Evolutionary conservation across 2,888 invertebrate genomes (phyloP).

Genomic region (Acanthosepion lycidas): DNA sequence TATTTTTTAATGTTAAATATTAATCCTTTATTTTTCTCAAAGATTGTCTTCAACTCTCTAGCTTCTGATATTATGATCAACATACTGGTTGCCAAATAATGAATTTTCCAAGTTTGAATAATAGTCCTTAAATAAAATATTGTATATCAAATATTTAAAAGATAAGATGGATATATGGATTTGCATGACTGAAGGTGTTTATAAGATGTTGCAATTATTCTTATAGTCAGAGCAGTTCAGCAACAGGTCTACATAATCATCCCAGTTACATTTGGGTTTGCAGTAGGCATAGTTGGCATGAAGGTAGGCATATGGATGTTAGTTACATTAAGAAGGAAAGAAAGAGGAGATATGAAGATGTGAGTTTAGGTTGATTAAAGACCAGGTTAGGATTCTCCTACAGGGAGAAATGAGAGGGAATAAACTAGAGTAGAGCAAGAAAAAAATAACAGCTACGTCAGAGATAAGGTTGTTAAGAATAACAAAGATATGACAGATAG

Average conservation of each 20-base stretch:
- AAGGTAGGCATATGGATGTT: conserved; percentile 4
- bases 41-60: not conserved
- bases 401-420: not conserved
- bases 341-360: not conserved
- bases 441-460: not conserved
- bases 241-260: conserved; percentile 33
- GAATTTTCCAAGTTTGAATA: not conserved
- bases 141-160: no score
- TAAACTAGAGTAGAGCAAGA: not conserved
- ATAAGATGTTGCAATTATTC: not conserved
- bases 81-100: not conserved
- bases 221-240: not conserved
- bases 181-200: not conserved
- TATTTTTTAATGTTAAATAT: not conserved
- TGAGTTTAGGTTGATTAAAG: conserved; percentile 33
- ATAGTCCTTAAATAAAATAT: not conserved
- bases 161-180: not conserved
- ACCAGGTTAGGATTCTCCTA: conserved; percentile 18
- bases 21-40: not conserved
- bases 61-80: not conserved
- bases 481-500: conserved; percentile 9
- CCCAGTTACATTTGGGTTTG: not conserved
- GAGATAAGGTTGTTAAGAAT: conserved; percentile 21
- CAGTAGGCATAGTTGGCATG: not conserved
- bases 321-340: conserved; percentile 4